phyloP scores from a whole-genome alignment of 2,113 vertebrate genomes.

The Oryzias melastigma region DNA sequence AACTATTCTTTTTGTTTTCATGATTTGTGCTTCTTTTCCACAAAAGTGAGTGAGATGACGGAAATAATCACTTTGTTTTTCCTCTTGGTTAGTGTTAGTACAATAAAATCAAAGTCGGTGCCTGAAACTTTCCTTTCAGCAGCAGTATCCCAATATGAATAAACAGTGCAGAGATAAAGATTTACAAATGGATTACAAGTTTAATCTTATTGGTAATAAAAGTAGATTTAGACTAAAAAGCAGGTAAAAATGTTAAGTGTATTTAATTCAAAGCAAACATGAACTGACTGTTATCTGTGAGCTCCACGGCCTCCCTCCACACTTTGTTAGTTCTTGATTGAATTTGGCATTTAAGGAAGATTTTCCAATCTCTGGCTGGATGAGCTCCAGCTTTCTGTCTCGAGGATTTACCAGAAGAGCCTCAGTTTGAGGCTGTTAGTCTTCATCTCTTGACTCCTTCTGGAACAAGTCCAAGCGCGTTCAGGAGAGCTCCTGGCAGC shows the following conservation, averaged over 20 bases:
- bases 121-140: too few relatives aligned
- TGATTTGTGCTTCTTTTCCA: too few relatives aligned
- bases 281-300: slow-evolving; percentile 1
- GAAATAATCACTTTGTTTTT: too few relatives aligned
- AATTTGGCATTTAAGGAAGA: slow-evolving; percentile 39
- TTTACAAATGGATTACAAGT: too few relatives aligned
- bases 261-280: neutral
- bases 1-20: too few relatives aligned
- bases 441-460: slow-evolving; percentile 1
- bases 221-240: neutral
- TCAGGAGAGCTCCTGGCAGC: neutral
- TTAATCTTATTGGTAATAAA: neutral
- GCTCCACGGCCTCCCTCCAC: slow-evolving; percentile 35
- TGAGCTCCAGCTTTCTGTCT: neutral
- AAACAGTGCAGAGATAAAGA: too few relatives aligned
- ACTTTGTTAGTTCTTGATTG: slow-evolving; percentile 48
- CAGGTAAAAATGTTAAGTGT: neutral
- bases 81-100: too few relatives aligned
- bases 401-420: slow-evolving; percentile 23
- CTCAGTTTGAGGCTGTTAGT: neutral
- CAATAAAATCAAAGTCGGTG: too few relatives aligned
- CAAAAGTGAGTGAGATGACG: too few relatives aligned
- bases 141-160: too few relatives aligned
- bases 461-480: neutral
- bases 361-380: slow-evolving; percentile 35